Conservation (phyloP, 2,113 vertebrate species). For the Sclerurus mexicanus region DNA sequence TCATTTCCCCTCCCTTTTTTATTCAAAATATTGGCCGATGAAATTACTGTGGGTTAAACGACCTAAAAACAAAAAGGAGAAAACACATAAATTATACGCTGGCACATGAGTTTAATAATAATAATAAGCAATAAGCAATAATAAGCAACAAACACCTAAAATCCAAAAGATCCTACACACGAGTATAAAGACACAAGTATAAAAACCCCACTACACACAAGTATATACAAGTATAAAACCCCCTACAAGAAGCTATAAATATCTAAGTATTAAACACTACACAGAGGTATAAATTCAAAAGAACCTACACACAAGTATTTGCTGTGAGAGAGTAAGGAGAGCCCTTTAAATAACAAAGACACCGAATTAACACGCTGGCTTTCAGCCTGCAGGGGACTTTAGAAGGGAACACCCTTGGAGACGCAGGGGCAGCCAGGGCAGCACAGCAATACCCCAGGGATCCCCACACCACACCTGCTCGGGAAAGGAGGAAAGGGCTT, state of each 20-base stretch:
- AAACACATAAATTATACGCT: neutral
- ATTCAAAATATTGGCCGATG: neutral
- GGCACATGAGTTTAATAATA: neutral
- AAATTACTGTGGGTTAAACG: neutral
- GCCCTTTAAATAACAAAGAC: neutral
- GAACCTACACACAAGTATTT: neutral
- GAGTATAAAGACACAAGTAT: neutral
- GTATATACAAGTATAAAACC: no score
- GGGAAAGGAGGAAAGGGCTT: neutral
- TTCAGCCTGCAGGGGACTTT: neutral
- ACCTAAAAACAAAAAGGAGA: neutral
- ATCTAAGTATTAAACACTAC: no score
- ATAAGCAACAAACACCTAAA: neutral
- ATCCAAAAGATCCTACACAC: fast-evolving
- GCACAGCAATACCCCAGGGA: neutral
- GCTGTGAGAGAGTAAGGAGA: no score
- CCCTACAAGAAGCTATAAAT: no score
- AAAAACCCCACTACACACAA: neutral
- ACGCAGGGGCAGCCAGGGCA: no score
- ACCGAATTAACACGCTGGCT: neutral
- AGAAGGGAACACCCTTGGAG: neutral
- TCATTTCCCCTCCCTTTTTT: constrained; percentile 59
- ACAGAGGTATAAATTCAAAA: neutral
- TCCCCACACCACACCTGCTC: neutral
- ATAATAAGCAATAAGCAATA: neutral